Percentiles rank a stretch among this genome's conserved stretches.
phyloP scores from a whole-genome alignment of 37 sponge, comb jelly and placozoan genomes.

The Aplysina aerophoba region DNA sequence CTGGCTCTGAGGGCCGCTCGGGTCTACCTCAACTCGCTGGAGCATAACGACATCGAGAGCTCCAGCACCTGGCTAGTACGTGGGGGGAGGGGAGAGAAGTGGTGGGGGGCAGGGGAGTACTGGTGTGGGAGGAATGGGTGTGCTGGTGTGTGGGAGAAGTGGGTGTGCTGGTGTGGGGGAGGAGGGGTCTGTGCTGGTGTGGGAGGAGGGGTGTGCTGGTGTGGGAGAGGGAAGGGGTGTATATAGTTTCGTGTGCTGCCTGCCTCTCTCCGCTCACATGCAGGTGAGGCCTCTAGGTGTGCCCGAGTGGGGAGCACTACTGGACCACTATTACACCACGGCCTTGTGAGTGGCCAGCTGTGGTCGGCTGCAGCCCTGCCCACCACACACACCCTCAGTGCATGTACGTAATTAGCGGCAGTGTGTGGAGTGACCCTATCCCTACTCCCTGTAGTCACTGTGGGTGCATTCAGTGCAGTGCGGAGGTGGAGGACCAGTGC shows the following conservation, averaged over 20 bases:
- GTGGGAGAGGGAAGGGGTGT: no score
- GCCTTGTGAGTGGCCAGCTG: slow-evolving; percentile 47
- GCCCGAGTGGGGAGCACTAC: slow-evolving; percentile 53
- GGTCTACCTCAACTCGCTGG: slow-evolving; percentile 42
- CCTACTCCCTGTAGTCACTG: slow-evolving; percentile 24
- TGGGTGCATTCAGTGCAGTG: slow-evolving; percentile 14
- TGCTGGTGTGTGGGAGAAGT: not conserved
- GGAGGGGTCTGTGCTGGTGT: not conserved
- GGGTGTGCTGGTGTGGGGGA: not conserved
- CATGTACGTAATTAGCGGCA: not conserved
- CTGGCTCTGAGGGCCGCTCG: slow-evolving; percentile 68
- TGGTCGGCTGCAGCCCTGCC: no score
- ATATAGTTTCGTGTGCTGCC: no score
- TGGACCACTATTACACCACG: slow-evolving; percentile 41
- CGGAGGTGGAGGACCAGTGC: not conserved
- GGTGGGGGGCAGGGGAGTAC: not conserved
- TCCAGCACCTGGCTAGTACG: slow-evolving; percentile 58
- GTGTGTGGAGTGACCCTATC: not conserved
- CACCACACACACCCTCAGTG: no score
- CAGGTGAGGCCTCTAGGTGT: slow-evolving; percentile 26
- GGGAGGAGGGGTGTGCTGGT: not conserved
- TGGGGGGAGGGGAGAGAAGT: not conserved
- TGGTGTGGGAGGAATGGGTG: not conserved
- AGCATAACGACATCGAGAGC: slow-evolving; percentile 84
- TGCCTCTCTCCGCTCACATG: no score